These are phyloP conservation scores for Gymnogyps californianus DNA, from an alignment of 2,113 vertebrate species.

Conservation along the genomic window DNA sequence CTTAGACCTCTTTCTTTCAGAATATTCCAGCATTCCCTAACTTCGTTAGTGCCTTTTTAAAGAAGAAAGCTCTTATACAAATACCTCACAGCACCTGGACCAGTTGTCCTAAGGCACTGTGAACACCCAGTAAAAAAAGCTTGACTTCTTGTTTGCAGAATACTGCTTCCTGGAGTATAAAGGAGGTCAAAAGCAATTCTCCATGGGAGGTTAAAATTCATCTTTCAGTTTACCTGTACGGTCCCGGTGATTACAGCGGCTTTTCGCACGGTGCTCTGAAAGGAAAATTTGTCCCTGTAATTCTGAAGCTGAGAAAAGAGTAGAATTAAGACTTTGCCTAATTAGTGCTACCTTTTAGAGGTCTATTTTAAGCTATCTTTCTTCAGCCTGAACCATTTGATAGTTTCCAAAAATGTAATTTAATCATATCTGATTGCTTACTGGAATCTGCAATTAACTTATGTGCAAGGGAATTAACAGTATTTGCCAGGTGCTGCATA, in stretches of 20 bases:
- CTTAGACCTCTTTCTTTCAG: not conserved
- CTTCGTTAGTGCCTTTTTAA: not conserved
- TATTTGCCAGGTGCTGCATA: conserved; percentile 16
- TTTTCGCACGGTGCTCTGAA: not conserved
- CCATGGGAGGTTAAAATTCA: not conserved
- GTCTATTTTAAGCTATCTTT: conserved; percentile 32
- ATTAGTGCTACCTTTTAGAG: conserved; percentile 10
- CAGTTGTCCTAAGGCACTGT: not conserved
- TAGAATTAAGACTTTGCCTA: not conserved
- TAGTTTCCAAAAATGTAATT: conserved; percentile 41
- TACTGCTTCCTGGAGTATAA: not conserved
- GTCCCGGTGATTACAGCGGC: not conserved
- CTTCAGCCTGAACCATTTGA: not conserved
- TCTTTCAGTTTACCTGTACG: not conserved
- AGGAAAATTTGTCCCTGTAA: not conserved
- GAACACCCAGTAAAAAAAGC: not conserved
- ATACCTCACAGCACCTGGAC: not conserved
- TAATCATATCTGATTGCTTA: conserved; percentile 49
- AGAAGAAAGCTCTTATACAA: not conserved
- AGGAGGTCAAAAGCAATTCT: not conserved
- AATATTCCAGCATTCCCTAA: not conserved
- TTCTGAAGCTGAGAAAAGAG: not conserved
- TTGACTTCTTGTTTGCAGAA: not conserved
- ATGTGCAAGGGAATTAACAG: not conserved
- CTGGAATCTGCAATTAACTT: conserved; percentile 32